Evolutionary conservation across 2,888 invertebrate genomes (phyloP), one percentile per base, ranked within the genome.

Genomic region (Cephalotes varians): DNA sequence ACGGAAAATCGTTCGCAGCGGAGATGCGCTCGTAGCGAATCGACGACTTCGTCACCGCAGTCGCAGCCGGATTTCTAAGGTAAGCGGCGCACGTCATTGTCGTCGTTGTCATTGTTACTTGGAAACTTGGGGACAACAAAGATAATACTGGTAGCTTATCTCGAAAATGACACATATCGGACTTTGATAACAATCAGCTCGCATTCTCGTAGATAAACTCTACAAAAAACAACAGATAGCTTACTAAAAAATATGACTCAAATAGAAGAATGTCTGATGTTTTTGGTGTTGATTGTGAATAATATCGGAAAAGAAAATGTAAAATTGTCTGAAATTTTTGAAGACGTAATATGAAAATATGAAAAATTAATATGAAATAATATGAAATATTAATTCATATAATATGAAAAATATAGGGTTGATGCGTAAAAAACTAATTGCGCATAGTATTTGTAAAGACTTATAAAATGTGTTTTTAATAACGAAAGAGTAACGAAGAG

Each of bases 1-100:
- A 64, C 31, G 64, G 60, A 60, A 71, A 82, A 82, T 82, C 56
- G 72, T 12, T 34, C 25, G 69, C 62, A 64, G 82, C 67, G 87
- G 90, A 91, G 88, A 93, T 93, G 93, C 87, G 76, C 86, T 91
- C 92, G 89, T 92, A 93, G 90, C 92, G 79, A 92, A 90, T 87
- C 90, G 89, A 85, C 92, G 2, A 92, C 88, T 83, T 90, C 91
- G 93, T 91, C 93, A 89, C 86, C 90, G 71, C 56, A 56, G 21
- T 69, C 44, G 77, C 67, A 77, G 69, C n/a, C 89, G 93, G 93
- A 93, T 90, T 92, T 87, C 87, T 91, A 83, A 93, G 93, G 93
- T 93, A 92, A 81, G 91, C 77, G 31, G 10, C 10, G 12, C 40
- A 2, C 31, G 6, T 74, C 18, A 1, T 47, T 31, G 31, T 44